phyloP scores from a whole-genome alignment of 2,888 invertebrate genomes.

The Buathra laborator region DNA sequence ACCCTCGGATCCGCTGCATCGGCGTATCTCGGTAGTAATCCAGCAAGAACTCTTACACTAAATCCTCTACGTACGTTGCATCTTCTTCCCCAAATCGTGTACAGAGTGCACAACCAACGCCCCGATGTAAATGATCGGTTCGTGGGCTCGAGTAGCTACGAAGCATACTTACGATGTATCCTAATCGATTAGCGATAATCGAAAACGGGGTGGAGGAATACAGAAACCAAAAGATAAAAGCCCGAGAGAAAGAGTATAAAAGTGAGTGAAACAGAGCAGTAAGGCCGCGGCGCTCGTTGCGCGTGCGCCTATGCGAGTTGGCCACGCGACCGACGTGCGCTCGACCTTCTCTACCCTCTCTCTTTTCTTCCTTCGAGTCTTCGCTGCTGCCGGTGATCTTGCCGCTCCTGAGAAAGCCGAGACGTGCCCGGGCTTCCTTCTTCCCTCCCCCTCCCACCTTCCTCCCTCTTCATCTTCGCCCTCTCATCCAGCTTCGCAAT shows the following conservation, averaged over 20 bases:
- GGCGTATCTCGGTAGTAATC: constrained; percentile 26
- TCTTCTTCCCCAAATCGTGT: background rate
- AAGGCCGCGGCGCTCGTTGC: constrained; percentile 61
- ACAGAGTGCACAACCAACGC: background rate
- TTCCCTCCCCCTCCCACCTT: constrained; percentile 34
- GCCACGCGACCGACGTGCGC: constrained; percentile 80
- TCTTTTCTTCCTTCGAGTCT: constrained; percentile 48
- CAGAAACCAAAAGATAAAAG: background rate
- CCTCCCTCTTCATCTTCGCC: constrained; percentile 49
- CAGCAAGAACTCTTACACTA: constrained; percentile 34
- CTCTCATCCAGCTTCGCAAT: constrained; percentile 36
- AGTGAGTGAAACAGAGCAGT: constrained; percentile 8
- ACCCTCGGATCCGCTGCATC: constrained; percentile 24
- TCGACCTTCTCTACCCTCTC: constrained; percentile 57
- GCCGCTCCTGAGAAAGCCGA: constrained; percentile 57
- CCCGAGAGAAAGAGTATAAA: constrained; percentile 11
- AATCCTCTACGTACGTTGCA: background rate
- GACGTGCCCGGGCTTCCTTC: constrained; percentile 55
- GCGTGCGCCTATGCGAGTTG: constrained; percentile 73
- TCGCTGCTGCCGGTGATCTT: constrained; percentile 52
- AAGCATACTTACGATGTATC: constrained; percentile 11
- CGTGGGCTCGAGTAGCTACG: constrained; percentile 13
- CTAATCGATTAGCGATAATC: constrained; percentile 43
- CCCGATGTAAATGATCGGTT: constrained; percentile 25
- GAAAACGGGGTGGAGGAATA: background rate